These are phyloP conservation scores for Neoarius graeffei DNA, from an alignment of 2,113 vertebrate species.

Conservation along the genomic window DNA sequence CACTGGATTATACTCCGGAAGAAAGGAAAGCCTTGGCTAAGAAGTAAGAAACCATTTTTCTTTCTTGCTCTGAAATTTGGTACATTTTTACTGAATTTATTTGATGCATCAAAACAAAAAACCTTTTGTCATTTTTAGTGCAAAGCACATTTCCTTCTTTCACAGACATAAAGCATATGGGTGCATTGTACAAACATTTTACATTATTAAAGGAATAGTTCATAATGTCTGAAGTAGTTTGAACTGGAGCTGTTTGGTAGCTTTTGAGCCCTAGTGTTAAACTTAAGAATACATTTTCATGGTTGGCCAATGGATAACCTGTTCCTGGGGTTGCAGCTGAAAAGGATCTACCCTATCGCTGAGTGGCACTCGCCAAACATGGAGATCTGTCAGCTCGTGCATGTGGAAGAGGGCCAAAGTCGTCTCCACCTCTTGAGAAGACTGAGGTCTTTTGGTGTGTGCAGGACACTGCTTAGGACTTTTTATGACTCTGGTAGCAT, in stretches of 20 bases:
- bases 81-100: no score
- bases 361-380: neutral
- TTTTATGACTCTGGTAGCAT: no score
- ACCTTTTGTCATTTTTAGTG: no score
- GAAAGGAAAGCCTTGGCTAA: slow-evolving; percentile 93
- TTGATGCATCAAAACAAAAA: no score
- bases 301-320: neutral
- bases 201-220: slow-evolving; percentile 18
- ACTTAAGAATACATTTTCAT: neutral
- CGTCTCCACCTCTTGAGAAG: no score
- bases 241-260: neutral
- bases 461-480: no score
- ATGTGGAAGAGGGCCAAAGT: no score
- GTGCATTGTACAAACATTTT: slow-evolving; percentile 7
- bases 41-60: slow-evolving; percentile 80
- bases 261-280: neutral
- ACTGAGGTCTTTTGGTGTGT: no score
- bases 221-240: neutral
- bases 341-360: neutral
- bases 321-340: neutral
- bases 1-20: slow-evolving; percentile 95
- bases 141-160: neutral
- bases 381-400: no score
- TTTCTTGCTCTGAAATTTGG: neutral
- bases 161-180: neutral